Evolutionary conservation across 2,888 invertebrate species (phyloP).

Genomic region (Eristalis tenax): DNA sequence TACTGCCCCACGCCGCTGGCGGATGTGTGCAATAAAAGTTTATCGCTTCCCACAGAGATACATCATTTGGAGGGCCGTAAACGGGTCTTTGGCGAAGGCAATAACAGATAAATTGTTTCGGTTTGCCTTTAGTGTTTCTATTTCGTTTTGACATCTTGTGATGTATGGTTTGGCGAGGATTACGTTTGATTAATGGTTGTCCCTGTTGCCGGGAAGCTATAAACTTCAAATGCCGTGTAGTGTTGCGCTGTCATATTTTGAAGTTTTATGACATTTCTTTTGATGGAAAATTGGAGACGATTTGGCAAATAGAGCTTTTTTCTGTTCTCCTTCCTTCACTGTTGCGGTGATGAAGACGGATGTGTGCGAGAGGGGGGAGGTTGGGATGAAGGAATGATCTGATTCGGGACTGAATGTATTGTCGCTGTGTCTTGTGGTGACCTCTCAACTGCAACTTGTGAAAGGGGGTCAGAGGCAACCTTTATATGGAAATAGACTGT

Average conservation of each 20-base stretch:
- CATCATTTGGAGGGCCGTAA: slow-evolving; percentile 38
- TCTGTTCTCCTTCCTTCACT: neutral
- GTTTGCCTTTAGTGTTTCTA: slow-evolving; percentile 41
- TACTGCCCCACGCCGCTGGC: neutral
- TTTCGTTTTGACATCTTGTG: slow-evolving; percentile 33
- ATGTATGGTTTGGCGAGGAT: slow-evolving; percentile 22
- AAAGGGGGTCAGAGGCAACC: too few relatives aligned
- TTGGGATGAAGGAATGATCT: too few relatives aligned
- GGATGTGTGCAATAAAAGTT: slow-evolving; percentile 40
- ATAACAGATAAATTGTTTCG: slow-evolving; percentile 49
- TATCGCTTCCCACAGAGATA: slow-evolving; percentile 39
- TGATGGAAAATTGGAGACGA: neutral
- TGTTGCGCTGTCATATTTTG: neutral
- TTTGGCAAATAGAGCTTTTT: neutral
- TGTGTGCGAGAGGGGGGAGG: too few relatives aligned
- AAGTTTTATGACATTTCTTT: neutral
- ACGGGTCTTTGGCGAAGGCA: slow-evolving; percentile 25
- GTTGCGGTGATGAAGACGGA: too few relatives aligned
- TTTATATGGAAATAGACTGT: too few relatives aligned
- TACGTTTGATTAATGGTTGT: slow-evolving; percentile 34
- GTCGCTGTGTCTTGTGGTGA: too few relatives aligned
- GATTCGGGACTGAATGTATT: too few relatives aligned
- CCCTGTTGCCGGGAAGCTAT: neutral
- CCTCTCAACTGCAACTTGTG: too few relatives aligned
- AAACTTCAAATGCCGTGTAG: neutral